Base-by-base conservation (phyloP, 2,888 invertebrate genomes). In the Ochlodes sylvanus region DNA sequence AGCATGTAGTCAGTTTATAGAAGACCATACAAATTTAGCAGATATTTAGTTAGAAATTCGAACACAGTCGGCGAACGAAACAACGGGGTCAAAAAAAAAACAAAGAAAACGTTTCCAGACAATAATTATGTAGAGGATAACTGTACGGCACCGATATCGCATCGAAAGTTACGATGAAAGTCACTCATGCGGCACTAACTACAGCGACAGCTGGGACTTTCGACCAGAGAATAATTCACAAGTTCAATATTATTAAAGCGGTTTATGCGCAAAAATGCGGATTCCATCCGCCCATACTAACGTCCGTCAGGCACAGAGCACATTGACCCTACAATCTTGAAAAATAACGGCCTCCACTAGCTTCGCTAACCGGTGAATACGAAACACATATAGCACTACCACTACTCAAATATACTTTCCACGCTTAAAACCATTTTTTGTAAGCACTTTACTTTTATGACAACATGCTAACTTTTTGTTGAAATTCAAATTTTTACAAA, bases 241-340 rank as follows among this genome's bases (percentile, higher is more conserved):
- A 77, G 79, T 78, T 73, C 75, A 70, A 71, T 76, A 76, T 76
- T 73, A 72, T 76, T 73, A 72, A 72, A 71, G 75, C 74, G 63
- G 71, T 79, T 76, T 75, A 68, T 76, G 77, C 73, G 78, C 77
- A 83, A 85, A 84, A 82, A 80, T 71, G 73, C 70, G 71, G 76
- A 76, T 77, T 75, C 78, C 69, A 77, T 76, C 81, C 79, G 77
- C 77, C 79, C 79, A 79, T 82, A 77, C 73, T 76, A 72, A 70
- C 70, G 79, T 79, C 76, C 74, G 71, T 76, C 75, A 75, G 74
- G 73, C 75, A 71, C 79, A 73, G 77, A 81, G 92, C 90, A 75
- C 92, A 88, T 83, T 92, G 92, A 92, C 92, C 92, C 83, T 76
- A 81, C 80, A 84, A 89, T 90, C 85, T 90, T 89, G 84, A 91